Conservation (phyloP, 2,888 invertebrate species). For the Dynastes tityus region DNA sequence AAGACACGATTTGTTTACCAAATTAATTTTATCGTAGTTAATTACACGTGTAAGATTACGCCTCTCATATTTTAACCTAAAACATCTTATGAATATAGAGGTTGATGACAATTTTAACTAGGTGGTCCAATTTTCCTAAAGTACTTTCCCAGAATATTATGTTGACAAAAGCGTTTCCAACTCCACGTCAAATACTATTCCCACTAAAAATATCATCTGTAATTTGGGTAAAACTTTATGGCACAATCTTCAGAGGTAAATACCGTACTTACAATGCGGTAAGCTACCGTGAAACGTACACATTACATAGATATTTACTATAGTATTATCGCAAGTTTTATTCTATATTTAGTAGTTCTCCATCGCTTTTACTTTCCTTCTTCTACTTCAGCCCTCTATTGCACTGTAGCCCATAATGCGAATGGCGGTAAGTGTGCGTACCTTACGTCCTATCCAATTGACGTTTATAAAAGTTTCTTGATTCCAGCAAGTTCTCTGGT, state of each 20-base stretch:
- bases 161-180: background rate
- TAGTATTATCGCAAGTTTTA: conserved; percentile 36
- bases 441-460: conserved; percentile 26
- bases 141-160: background rate
- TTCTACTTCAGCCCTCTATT: background rate
- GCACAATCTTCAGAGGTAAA: conserved; percentile 1
- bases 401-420: background rate
- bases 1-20: too few relatives aligned
- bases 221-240: conserved; percentile 26
- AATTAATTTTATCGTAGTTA: too few relatives aligned
- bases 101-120: too few relatives aligned
- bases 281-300: conserved; percentile 22
- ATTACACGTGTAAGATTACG: too few relatives aligned
- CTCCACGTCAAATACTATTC: background rate
- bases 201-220: background rate
- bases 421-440: background rate
- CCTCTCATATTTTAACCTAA: too few relatives aligned
- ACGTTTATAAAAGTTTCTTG: conserved; percentile 27
- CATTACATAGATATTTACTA: background rate
- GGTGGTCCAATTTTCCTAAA: background rate
- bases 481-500: conserved; percentile 16
- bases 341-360: conserved; percentile 10
- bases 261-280: background rate
- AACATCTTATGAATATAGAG: too few relatives aligned
- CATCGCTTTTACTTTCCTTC: conserved; percentile 17